Percentiles rank a stretch among this genome's conserved stretches.
These are phyloP conservation scores for Procambarus clarkii DNA, from an alignment of 1,140 invertebrate genomes.

Conservation along the genomic window DNA sequence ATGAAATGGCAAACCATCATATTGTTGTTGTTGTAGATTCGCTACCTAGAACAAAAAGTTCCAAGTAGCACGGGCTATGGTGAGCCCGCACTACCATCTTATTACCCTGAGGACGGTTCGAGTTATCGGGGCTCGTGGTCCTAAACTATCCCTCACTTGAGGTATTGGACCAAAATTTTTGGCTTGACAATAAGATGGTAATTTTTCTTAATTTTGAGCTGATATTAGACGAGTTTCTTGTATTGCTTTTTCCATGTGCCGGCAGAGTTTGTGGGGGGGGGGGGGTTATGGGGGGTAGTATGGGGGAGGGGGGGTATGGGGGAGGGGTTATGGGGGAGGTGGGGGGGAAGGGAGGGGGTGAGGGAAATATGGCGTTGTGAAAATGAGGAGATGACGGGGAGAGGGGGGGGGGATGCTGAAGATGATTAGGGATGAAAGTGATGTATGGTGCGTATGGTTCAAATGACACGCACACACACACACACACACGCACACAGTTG, in stretches of 20 bases:
- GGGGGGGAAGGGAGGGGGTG: neutral
- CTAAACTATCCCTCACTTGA: neutral
- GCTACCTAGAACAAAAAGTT: no score
- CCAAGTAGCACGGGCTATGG: no score
- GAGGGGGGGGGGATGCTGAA: neutral
- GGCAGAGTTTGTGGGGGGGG: neutral
- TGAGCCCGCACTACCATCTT: no score
- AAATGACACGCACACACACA: no score
- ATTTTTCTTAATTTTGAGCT: conserved; percentile 12
- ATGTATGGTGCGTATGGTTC: neutral
- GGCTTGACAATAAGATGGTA: conserved; percentile 11
- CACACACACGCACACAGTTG: no score
- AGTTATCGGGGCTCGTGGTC: neutral
- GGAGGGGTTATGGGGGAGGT: neutral
- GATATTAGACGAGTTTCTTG: conserved; percentile 13
- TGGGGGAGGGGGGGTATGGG: neutral
- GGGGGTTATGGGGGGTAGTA: neutral
- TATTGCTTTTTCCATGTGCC: neutral
- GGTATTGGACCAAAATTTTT: neutral
- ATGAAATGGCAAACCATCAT: no score
- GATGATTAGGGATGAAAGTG: neutral
- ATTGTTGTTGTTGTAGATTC: no score
- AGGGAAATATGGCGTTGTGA: neutral
- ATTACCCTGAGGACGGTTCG: neutral
- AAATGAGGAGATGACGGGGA: neutral